Conservation (phyloP, 2,888 invertebrate genomes). For the Macrosiphum euphorbiae region DNA sequence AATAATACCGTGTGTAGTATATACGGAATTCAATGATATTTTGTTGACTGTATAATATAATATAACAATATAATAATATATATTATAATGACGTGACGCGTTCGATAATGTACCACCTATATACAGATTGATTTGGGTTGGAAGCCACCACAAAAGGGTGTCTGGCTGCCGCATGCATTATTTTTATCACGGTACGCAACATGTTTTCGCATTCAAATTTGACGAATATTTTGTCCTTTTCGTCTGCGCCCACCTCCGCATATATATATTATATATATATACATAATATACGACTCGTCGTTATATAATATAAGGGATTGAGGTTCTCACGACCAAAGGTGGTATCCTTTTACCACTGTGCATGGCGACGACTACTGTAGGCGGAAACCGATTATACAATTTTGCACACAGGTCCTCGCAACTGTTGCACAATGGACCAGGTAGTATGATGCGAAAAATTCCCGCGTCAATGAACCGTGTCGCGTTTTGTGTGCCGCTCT, state of each 20-base stretch:
- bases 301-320: constrained; percentile 36
- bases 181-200: constrained; percentile 40
- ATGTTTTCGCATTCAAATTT: constrained; percentile 53
- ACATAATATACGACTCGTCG: neutral
- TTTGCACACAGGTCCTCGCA: constrained; percentile 54
- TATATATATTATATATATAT: neutral
- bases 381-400: constrained; percentile 64
- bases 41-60: neutral
- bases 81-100: neutral
- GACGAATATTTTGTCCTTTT: constrained; percentile 26
- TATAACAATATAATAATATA: neutral
- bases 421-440: constrained; percentile 63
- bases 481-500: constrained; percentile 42
- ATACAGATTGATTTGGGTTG: constrained; percentile 24
- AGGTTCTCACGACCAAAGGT: constrained; percentile 58
- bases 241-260: neutral
- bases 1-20: neutral
- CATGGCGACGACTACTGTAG: neutral
- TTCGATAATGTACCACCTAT: neutral
- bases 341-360: constrained; percentile 45
- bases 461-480: constrained; percentile 47
- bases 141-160: constrained; percentile 28
- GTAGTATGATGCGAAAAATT: constrained; percentile 53
- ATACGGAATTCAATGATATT: neutral
- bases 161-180: constrained; percentile 27